Evolutionary conservation across 2,113 vertebrate species (phyloP), one percentile per base, ranked within the genome.

Genomic region (Spea multiplicata): DNA sequence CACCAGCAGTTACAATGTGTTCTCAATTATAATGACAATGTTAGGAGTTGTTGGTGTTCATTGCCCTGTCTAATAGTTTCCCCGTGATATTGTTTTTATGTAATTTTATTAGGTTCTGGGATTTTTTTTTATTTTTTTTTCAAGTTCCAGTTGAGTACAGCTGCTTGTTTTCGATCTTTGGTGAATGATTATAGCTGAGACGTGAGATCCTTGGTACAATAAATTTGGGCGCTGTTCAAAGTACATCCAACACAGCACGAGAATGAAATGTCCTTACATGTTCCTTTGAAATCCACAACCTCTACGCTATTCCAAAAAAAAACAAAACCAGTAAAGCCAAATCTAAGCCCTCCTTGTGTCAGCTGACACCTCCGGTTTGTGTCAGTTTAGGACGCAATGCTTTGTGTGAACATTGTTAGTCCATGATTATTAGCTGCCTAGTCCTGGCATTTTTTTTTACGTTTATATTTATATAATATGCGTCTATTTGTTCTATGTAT

Each of bases 271-370:
- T 77, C 75, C 75, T 77, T 46, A 49, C 7, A 9, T 44, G 66
- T 10, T 70, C 70, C 52, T 69, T 46, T 70, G 66, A 77, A 77
- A 77, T 70, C 75, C 67, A 50, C 55, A 77, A 70, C 75, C 75
- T 70, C 75, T 14, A 8, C 53, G 67, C 53, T 59, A 49, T 70
- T 77, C 75, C 46, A 70, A 67, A 77, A 49, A 70, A 66, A 70
- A 77, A 67, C 69, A 61, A 77, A 66, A 70, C 62, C 75, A 70
- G 66, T 70, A 71, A n/a, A 69, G 16, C 68, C 57, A 70, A 8
- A 62, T 55, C 66, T 77, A 69, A 76, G 75, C 75, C 55, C 53
- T 70, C 66, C 73, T 59, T 3, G 17, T 49, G 75, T 76, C 75
- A 76, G 75, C 17, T 69, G 75, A 62, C 67, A 14, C 64, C 53